Evolutionary conservation across 2,888 invertebrate genomes (phyloP).

Genomic region (Drosophila phalerata): DNA sequence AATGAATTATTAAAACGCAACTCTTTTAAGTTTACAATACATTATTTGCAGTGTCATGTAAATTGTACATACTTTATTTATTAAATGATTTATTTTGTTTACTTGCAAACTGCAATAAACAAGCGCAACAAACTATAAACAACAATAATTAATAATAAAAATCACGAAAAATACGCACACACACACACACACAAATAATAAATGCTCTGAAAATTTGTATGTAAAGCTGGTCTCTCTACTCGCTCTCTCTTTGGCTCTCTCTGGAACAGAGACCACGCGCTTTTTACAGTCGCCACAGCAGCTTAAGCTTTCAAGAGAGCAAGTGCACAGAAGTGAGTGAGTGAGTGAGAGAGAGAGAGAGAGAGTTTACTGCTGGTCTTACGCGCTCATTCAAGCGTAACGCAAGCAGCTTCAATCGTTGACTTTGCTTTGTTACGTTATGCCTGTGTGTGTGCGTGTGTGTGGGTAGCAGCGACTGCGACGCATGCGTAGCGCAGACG

Average conservation of each 20-base stretch:
- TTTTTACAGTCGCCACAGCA: conserved; percentile 29
- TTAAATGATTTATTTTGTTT: conserved; percentile 28
- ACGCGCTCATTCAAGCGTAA: conserved; percentile 81
- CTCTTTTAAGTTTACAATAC: background rate
- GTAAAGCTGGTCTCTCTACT: conserved; percentile 1
- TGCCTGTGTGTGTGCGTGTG: background rate
- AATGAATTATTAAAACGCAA: background rate
- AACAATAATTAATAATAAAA: conserved; percentile 35
- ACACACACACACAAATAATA: conserved; percentile 1
- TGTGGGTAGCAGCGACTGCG: conserved; percentile 26
- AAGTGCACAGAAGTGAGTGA: conserved; percentile 3
- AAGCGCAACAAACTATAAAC: conserved; percentile 27
- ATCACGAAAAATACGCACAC: conserved; percentile 24
- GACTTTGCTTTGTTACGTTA: conserved; percentile 14
- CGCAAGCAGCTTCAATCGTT: conserved; percentile 65
- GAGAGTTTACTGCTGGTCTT: conserved; percentile 70
- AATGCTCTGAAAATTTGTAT: conserved; percentile 17
- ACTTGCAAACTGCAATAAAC: conserved; percentile 24
- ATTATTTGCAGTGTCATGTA: conserved; percentile 19
- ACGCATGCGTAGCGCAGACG: conserved; percentile 56
- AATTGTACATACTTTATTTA: conserved; percentile 15
- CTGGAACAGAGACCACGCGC: conserved; percentile 30
- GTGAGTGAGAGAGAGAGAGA: conserved; percentile 9
- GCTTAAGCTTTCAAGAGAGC: conserved; percentile 14
- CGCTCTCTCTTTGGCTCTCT: background rate